Evolutionary conservation across 2,797 vertebrate species (phyloP).

Genomic region (Podarcis siculus): DNA sequence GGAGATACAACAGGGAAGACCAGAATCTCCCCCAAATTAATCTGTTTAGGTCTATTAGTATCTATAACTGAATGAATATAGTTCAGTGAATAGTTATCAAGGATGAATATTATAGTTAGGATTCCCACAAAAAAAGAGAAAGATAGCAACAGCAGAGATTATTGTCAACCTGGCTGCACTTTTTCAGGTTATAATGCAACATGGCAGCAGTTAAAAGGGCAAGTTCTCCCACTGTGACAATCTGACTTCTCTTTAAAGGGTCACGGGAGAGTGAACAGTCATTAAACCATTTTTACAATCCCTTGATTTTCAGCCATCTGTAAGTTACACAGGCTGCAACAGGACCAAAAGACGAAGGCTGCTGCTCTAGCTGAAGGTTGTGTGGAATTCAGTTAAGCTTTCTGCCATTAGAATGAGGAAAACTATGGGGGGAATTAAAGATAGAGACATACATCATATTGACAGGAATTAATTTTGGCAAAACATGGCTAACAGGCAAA

Average conservation of each 20-base stretch:
- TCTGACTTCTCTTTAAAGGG: background rate
- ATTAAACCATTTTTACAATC: background rate
- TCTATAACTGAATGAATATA: slow-evolving; percentile 16
- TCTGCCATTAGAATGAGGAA: background rate
- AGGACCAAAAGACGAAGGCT: background rate
- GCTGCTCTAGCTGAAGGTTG: background rate
- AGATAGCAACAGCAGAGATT: background rate
- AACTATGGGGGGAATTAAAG: background rate
- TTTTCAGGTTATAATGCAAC: background rate
- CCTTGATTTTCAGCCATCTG: background rate
- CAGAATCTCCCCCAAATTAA: background rate
- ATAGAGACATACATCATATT: background rate
- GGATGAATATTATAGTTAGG: background rate
- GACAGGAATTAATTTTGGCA: background rate
- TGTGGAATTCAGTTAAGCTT: background rate
- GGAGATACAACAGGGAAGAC: background rate
- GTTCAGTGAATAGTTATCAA: background rate
- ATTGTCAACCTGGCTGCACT: background rate
- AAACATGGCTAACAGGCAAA: background rate
- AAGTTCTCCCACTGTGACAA: background rate
- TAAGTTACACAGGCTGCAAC: background rate
- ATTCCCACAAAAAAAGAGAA: background rate
- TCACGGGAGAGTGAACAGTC: background rate
- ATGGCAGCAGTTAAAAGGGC: background rate
- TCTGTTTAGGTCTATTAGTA: background rate